These are phyloP conservation scores for Crotalus helleri DNA, from an alignment of 2,113 vertebrate genomes.

Conservation along the genomic window DNA sequence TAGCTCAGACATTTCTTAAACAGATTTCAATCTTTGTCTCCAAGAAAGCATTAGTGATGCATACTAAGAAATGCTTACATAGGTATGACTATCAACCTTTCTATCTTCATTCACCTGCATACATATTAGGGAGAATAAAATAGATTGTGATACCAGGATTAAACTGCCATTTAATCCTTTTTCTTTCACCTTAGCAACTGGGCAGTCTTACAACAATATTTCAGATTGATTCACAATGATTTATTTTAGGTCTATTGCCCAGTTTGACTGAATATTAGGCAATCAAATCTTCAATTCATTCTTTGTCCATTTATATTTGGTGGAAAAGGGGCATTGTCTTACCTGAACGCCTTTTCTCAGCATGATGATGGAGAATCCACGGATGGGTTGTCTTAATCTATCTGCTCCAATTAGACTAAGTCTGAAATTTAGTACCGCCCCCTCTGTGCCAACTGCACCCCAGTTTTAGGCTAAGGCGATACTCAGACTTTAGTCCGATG, in stretches of 20 bases:
- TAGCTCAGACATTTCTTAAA: conserved; percentile 65
- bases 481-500: too few relatives aligned
- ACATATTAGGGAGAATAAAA: conserved; percentile 13
- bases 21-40: conserved; percentile 54
- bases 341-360: too few relatives aligned
- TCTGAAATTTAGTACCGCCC: too few relatives aligned
- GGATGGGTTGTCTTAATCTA: too few relatives aligned
- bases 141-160: conserved; percentile 31
- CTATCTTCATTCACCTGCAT: conserved; percentile 37
- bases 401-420: too few relatives aligned
- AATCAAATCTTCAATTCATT: neutral
- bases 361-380: too few relatives aligned
- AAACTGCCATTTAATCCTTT: neutral
- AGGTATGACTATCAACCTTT: conserved; percentile 25
- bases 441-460: too few relatives aligned
- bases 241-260: neutral
- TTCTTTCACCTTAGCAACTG: conserved; percentile 11
- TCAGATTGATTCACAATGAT: neutral
- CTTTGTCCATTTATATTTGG: neutral
- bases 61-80: conserved; percentile 15
- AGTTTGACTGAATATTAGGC: neutral
- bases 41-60: conserved; percentile 52
- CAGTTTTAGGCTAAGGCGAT: too few relatives aligned
- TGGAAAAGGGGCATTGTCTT: neutral
- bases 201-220: neutral